Evolutionary conservation across 2,113 vertebrate genomes (phyloP).

Genomic region (Podiceps cristatus): DNA sequence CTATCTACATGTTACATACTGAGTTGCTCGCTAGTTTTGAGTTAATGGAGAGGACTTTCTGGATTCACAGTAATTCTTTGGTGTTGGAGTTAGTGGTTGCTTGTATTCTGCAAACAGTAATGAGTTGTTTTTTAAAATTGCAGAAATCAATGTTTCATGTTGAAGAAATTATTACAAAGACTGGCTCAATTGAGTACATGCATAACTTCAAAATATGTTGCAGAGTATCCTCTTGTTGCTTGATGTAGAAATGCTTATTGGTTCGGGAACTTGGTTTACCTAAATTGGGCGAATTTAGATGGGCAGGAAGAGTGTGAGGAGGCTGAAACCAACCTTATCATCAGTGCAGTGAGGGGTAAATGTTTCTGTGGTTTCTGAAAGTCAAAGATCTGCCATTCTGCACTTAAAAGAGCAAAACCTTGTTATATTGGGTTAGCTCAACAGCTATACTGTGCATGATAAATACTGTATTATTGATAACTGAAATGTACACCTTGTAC

Average conservation of each 20-base stretch:
- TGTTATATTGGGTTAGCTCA: background rate
- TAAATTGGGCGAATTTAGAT: background rate
- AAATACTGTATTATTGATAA: background rate
- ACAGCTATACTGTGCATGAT: background rate
- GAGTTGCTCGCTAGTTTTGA: background rate
- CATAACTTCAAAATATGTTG: background rate
- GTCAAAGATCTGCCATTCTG: background rate
- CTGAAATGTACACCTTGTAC: background rate
- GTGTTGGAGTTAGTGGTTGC: background rate
- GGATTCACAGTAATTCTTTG: background rate
- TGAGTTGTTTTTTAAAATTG: background rate
- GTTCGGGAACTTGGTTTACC: background rate
- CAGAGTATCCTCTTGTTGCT: background rate
- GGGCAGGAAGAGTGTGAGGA: background rate
- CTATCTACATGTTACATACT: background rate
- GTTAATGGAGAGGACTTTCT: background rate
- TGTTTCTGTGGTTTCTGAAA: background rate
- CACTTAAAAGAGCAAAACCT: background rate
- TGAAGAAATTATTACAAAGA: background rate
- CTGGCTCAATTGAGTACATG: background rate
- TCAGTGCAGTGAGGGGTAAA: background rate
- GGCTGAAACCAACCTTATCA: background rate
- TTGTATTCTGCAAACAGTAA: background rate
- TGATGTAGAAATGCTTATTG: background rate
- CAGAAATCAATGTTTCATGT: background rate